Conservation (phyloP, 2,888 invertebrate genomes). For the Epistrophe grossulariae region DNA sequence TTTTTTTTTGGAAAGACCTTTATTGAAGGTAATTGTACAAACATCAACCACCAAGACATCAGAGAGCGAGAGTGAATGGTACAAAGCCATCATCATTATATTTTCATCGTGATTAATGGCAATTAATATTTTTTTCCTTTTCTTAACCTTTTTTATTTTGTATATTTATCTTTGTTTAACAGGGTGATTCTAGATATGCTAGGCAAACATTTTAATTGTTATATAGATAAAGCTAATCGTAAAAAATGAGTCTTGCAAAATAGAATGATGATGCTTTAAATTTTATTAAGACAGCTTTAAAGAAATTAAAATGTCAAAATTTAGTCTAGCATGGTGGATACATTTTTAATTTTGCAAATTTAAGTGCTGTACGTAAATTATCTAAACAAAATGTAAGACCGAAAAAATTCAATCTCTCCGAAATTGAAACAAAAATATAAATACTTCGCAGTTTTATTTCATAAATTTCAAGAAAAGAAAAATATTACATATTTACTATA, state of each 20-base stretch:
- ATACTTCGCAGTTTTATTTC: no score
- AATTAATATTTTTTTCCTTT: slow-evolving; percentile 74
- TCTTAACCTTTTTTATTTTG: not conserved
- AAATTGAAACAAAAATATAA: no score
- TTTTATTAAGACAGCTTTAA: no score
- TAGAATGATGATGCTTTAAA: no score
- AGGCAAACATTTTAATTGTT: not conserved
- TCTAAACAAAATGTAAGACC: no score
- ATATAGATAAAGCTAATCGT: not conserved
- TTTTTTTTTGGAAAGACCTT: slow-evolving; percentile 44
- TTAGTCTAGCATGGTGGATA: no score
- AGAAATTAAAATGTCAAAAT: no score
- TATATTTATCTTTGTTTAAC: not conserved
- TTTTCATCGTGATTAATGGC: slow-evolving; percentile 75
- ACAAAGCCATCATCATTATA: slow-evolving; percentile 38
- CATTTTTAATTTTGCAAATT: no score
- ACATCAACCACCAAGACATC: slow-evolving; percentile 27
- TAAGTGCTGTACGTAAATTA: no score
- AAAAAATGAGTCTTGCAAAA: not conserved
- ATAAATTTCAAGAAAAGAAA: no score
- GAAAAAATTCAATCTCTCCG: no score
- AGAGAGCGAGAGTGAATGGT: slow-evolving; percentile 30
- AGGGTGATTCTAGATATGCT: not conserved
- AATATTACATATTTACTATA: no score
- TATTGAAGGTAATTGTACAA: slow-evolving; percentile 60